phyloP scores from a whole-genome alignment of 2,113 vertebrate genomes.

The Vulpes ferrilata region DNA sequence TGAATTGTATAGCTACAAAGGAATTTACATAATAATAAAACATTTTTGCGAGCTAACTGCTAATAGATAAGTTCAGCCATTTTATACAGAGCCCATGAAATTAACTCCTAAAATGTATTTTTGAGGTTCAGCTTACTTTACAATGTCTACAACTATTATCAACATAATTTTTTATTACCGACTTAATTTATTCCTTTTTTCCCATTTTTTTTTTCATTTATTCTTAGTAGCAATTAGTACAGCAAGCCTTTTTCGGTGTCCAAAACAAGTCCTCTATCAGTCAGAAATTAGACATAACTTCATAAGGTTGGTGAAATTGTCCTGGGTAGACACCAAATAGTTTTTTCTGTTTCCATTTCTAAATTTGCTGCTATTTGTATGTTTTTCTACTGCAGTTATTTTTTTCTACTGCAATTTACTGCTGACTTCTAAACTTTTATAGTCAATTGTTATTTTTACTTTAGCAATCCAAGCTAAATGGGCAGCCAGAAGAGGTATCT shows the following conservation, averaged over 20 bases:
- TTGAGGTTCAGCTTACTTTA: slow-evolving; percentile 38
- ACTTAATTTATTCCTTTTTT: neutral
- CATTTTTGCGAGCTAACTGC: slow-evolving; percentile 26
- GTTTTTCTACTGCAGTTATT: slow-evolving; percentile 34
- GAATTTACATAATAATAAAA: slow-evolving; percentile 49
- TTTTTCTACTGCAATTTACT: slow-evolving; percentile 37
- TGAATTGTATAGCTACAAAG: slow-evolving; percentile 40
- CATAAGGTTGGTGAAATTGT: slow-evolving; percentile 53
- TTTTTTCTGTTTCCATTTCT: slow-evolving; percentile 62
- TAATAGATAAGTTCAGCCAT: slow-evolving; percentile 50
- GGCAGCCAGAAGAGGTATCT: slow-evolving; percentile 55
- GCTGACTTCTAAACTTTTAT: slow-evolving; percentile 57
- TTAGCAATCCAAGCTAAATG: slow-evolving; percentile 70
- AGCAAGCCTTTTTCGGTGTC: slow-evolving; percentile 45
- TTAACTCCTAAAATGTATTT: slow-evolving; percentile 41
- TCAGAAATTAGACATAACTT: slow-evolving; percentile 59
- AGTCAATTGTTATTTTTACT: slow-evolving; percentile 30
- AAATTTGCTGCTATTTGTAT: slow-evolving; percentile 65
- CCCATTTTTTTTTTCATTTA: no score
- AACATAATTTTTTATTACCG: slow-evolving; percentile 34
- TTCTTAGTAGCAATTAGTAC: slow-evolving; percentile 2
- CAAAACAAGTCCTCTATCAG: slow-evolving; percentile 50
- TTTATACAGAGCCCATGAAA: slow-evolving; percentile 59
- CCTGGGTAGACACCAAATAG: slow-evolving; percentile 43
- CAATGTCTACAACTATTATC: slow-evolving; percentile 1